Conservation (phyloP, 2,113 vertebrate genomes). For the Pandion haliaetus region DNA sequence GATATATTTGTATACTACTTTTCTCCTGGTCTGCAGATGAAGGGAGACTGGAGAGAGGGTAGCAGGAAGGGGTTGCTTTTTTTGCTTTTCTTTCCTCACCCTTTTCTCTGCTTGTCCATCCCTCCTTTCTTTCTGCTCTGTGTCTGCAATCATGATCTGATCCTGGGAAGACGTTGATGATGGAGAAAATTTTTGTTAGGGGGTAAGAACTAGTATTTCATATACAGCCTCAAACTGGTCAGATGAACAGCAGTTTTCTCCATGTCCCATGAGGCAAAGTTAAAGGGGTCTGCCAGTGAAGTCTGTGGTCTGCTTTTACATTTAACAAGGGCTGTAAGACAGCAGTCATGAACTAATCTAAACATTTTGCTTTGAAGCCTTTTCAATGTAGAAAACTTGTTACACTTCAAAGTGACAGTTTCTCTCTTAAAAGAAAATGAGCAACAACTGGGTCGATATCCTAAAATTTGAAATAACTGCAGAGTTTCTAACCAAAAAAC, state of each 20-base stretch:
- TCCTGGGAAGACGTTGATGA: neutral
- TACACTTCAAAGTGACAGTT: neutral
- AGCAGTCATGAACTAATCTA: neutral
- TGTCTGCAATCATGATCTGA: neutral
- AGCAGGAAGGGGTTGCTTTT: neutral
- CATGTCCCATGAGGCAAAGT: neutral
- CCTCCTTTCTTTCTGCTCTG: neutral
- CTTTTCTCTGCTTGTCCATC: neutral
- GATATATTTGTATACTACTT: neutral
- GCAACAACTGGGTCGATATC: neutral
- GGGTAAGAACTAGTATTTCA: neutral
- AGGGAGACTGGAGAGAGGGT: neutral
- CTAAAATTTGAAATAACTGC: neutral
- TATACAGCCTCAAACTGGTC: neutral
- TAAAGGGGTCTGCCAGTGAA: neutral
- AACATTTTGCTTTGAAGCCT: neutral
- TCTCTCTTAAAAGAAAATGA: neutral
- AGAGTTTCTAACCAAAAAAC: neutral
- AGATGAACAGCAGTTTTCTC: neutral
- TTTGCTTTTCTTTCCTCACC: neutral
- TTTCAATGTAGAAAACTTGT: neutral
- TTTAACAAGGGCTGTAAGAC: neutral
- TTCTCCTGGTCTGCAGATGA: neutral
- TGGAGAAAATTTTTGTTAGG: neutral
- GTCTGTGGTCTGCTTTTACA: neutral